A percentile compares a stretch with the other conserved stretches of the same genome.
phyloP scores from a whole-genome alignment of 2,888 invertebrate genomes.

The Mythimna loreyi region DNA sequence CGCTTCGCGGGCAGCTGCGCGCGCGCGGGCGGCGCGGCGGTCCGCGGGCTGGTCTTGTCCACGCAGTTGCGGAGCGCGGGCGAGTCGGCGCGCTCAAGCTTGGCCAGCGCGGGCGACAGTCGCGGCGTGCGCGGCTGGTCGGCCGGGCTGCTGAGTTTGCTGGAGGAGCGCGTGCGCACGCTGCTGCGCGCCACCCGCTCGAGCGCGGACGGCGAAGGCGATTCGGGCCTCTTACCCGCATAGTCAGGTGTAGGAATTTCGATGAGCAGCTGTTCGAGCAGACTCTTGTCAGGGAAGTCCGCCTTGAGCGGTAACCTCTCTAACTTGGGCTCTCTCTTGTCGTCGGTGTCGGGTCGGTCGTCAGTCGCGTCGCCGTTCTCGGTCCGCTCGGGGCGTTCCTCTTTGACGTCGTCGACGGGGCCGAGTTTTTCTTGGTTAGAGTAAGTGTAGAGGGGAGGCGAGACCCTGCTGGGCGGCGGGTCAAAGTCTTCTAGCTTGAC shows the following conservation, averaged over 20 bases:
- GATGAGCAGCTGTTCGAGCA: constrained; percentile 95
- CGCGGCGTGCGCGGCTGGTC: constrained; percentile 87
- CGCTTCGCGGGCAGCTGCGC: constrained; percentile 90
- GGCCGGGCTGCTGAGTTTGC: constrained; percentile 93
- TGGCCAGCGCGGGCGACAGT: constrained; percentile 82
- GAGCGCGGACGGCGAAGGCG: constrained; percentile 86
- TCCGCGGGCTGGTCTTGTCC: constrained; percentile 80
- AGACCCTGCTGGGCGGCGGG: constrained; percentile 93
- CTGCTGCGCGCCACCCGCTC: constrained; percentile 88
- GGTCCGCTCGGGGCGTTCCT: constrained; percentile 90
- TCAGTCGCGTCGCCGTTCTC: constrained; percentile 78
- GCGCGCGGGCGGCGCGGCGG: constrained; percentile 61
- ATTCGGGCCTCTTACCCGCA: constrained; percentile 86
- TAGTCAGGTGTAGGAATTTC: constrained; percentile 94
- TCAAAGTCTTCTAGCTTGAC: constrained; percentile 88
- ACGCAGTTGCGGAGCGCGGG: constrained; percentile 72
- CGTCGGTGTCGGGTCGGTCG: constrained; percentile 54
- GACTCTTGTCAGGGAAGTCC: constrained; percentile 90
- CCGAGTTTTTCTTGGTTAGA: constrained; percentile 93
- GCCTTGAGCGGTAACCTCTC: constrained; percentile 85
- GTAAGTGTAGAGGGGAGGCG: constrained; percentile 94
- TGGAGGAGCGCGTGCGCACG: constrained; percentile 92
- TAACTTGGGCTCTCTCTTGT: constrained; percentile 71
- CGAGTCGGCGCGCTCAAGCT: constrained; percentile 80
- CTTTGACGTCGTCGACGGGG: constrained; percentile 58